A percentile compares a stretch with the other conserved stretches of the same genome.
These are phyloP conservation scores for Bombus balteatus DNA, from an alignment of 1,140 invertebrate genomes.

Conservation along the genomic window DNA sequence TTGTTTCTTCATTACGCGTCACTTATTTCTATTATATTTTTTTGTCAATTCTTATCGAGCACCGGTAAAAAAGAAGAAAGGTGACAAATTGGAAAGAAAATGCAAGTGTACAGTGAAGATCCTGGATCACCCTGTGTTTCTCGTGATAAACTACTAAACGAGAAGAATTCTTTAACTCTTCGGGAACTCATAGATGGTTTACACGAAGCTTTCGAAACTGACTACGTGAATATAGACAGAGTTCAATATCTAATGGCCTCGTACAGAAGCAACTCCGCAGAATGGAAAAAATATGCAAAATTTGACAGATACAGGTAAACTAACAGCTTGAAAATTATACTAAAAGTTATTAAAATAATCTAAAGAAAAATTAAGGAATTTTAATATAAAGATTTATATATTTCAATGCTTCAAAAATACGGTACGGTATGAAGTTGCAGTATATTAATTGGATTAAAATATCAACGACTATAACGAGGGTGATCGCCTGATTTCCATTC, in stretches of 20 bases:
- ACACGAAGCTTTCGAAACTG: slow-evolving; percentile 88
- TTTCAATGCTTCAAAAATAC: no score
- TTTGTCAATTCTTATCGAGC: not conserved
- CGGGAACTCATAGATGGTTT: slow-evolving; percentile 89
- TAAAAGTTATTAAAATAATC: not conserved
- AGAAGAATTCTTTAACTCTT: slow-evolving; percentile 80
- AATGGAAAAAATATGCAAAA: slow-evolving; percentile 98
- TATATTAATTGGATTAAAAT: not conserved
- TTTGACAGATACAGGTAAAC: slow-evolving; percentile 95
- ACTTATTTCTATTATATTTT: not conserved
- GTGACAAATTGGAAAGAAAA: slow-evolving; percentile 43
- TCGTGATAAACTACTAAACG: slow-evolving; percentile 29
- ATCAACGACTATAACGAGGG: not conserved
- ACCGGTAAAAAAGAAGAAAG: not conserved
- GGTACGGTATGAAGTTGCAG: not conserved
- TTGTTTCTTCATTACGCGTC: not conserved
- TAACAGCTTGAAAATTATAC: not conserved
- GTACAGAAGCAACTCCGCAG: slow-evolving; percentile 93
- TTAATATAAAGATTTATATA: not conserved
- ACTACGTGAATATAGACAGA: slow-evolving; percentile 93
- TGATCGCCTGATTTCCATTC: no score
- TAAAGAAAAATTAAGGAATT: not conserved
- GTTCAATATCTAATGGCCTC: slow-evolving; percentile 92
- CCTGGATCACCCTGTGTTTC: not conserved
- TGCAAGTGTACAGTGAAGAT: slow-evolving; percentile 61